Percentiles rank a stretch among this genome's conserved stretches.
Evolutionary conservation across 2,888 invertebrate genomes (phyloP).

Genomic region (Pammene aurita): DNA sequence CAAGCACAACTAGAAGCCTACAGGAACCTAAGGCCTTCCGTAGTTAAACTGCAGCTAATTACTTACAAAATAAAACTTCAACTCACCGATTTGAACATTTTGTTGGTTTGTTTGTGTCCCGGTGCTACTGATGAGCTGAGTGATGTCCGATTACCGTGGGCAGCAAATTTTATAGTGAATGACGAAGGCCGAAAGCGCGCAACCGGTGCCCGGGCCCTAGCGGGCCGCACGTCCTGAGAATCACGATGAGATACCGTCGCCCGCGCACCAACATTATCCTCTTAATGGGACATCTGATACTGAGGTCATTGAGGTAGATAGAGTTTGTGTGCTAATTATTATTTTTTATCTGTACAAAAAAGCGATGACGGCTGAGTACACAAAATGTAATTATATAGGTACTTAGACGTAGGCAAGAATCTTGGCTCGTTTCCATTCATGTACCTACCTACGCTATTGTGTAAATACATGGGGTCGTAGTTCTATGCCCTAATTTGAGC

Average conservation of each 20-base stretch:
- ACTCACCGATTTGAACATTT: constrained; percentile 54
- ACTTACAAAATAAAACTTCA: not conserved
- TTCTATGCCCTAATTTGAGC: too few relatives aligned
- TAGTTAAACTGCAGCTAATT: not conserved
- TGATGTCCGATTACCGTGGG: constrained; percentile 41
- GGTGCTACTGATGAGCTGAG: constrained; percentile 43
- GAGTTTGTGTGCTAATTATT: not conserved
- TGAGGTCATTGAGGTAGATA: not conserved
- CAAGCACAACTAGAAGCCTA: too few relatives aligned
- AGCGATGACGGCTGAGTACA: too few relatives aligned
- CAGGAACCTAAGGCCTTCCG: too few relatives aligned
- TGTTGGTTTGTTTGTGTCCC: constrained; percentile 44
- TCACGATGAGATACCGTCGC: constrained; percentile 20
- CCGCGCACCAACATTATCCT: constrained; percentile 15
- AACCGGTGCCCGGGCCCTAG: constrained; percentile 7
- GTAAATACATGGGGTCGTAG: too few relatives aligned
- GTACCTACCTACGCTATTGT: too few relatives aligned
- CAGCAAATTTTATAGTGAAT: constrained; percentile 44
- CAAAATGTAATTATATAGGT: too few relatives aligned
- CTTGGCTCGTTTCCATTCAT: too few relatives aligned
- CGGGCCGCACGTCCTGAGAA: constrained; percentile 27
- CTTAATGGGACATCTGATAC: constrained; percentile 3
- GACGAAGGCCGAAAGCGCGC: constrained; percentile 31
- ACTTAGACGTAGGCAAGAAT: too few relatives aligned
- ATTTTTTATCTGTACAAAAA: too few relatives aligned